Evolutionary conservation across 2,113 vertebrate genomes (phyloP).

Genomic region (Calyptommatus sinebrachiatus): DNA sequence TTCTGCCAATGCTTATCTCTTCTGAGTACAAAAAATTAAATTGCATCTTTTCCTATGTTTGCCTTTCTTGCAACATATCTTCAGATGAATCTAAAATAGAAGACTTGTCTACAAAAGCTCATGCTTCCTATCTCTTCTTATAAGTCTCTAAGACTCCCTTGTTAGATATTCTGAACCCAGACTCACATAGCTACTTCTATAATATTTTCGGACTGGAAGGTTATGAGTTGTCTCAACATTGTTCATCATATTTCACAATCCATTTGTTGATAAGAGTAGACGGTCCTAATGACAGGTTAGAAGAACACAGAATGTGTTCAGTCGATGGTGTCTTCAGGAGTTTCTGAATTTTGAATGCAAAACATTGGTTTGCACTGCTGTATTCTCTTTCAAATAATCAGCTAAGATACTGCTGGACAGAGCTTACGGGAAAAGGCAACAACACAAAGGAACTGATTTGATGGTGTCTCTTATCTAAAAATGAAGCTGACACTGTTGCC

Average conservation of each 20-base stretch:
- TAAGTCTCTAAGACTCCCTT: too few species aligned
- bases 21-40: too few species aligned
- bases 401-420: constrained; percentile 6
- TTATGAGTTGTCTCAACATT: too few species aligned
- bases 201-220: too few species aligned
- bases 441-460: background rate
- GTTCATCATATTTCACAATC: background rate
- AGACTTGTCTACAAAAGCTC: too few species aligned
- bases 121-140: too few species aligned
- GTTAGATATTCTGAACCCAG: too few species aligned
- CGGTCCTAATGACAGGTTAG: background rate
- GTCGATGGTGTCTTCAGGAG: background rate
- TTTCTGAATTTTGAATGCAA: background rate
- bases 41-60: too few species aligned
- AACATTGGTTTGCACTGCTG: background rate
- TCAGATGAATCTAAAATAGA: too few species aligned
- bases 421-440: background rate
- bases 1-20: too few species aligned
- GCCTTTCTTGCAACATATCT: too few species aligned
- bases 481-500: constrained; percentile 14
- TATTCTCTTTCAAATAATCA: constrained; percentile 10
- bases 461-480: constrained; percentile 59
- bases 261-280: background rate
- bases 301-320: background rate
- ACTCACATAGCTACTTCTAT: too few species aligned